These are phyloP conservation scores for Pinctada fucata DNA, from an alignment of 2,888 invertebrate genomes.

Conservation along the genomic window DNA sequence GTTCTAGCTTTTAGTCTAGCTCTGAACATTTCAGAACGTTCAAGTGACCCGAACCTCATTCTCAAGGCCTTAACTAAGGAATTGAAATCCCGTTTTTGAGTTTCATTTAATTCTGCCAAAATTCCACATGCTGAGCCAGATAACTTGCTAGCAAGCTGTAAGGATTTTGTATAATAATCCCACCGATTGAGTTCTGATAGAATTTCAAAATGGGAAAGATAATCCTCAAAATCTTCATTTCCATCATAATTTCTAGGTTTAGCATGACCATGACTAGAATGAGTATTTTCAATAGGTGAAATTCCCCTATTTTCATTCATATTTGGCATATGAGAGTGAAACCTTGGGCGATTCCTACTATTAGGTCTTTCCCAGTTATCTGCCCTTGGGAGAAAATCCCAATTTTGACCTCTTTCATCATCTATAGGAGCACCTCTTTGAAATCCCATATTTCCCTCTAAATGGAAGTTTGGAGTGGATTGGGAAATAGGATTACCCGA, in stretches of 20 bases:
- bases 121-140: slow-evolving; percentile 24
- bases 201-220: slow-evolving; percentile 39
- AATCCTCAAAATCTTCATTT: slow-evolving; percentile 38
- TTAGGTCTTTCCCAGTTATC: no score
- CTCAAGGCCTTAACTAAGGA: slow-evolving; percentile 28
- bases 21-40: slow-evolving; percentile 38
- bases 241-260: slow-evolving; percentile 43
- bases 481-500: no score
- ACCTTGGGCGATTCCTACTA: no score
- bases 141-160: slow-evolving; percentile 41
- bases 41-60: slow-evolving; percentile 35
- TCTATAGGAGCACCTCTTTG: no score
- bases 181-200: slow-evolving; percentile 76
- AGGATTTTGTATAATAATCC: slow-evolving; percentile 37
- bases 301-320: no score
- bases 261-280: no score
- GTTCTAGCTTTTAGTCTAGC: slow-evolving; percentile 32
- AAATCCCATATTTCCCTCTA: no score
- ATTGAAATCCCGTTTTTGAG: slow-evolving; percentile 26
- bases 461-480: no score
- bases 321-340: no score
- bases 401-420: no score
- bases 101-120: slow-evolving; percentile 26
- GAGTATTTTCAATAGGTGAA: no score
- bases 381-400: no score